Conservation (phyloP, 2,888 invertebrate species). For the Troilus luridus region DNA sequence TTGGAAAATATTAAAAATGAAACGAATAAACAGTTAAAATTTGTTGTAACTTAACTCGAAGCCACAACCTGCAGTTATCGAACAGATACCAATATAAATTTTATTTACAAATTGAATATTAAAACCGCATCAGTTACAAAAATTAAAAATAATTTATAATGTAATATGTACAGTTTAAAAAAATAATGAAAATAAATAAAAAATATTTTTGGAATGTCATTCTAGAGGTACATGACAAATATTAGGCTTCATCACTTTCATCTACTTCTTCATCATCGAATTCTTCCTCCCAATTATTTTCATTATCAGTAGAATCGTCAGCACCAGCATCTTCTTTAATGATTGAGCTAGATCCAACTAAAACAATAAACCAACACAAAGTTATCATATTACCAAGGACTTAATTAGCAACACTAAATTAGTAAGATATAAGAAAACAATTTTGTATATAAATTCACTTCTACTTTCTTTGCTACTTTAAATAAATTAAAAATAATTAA, state of each 20-base stretch:
- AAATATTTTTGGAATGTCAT: neutral
- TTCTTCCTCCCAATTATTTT: constrained; percentile 63
- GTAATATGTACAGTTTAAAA: neutral
- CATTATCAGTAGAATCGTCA: constrained; percentile 64
- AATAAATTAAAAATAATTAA: too few species aligned
- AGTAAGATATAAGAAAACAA: too few species aligned
- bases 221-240: neutral
- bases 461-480: too few species aligned
- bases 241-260: constrained; percentile 52
- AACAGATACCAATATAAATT: neutral
- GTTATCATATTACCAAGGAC: too few species aligned
- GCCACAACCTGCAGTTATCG: too few species aligned
- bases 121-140: neutral
- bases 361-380: neutral
- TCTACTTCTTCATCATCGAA: constrained; percentile 64
- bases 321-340: constrained; percentile 60
- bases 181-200: neutral
- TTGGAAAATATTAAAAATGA: too few species aligned
- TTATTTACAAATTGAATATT: neutral
- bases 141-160: neutral
- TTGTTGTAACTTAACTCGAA: too few species aligned
- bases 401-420: too few species aligned
- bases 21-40: too few species aligned
- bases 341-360: constrained; percentile 51
- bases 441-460: too few species aligned